Percentiles rank a stretch among this genome's conserved stretches.
phyloP scores from a whole-genome alignment of 1,140 invertebrate genomes.

The Oryctes rhinoceros region DNA sequence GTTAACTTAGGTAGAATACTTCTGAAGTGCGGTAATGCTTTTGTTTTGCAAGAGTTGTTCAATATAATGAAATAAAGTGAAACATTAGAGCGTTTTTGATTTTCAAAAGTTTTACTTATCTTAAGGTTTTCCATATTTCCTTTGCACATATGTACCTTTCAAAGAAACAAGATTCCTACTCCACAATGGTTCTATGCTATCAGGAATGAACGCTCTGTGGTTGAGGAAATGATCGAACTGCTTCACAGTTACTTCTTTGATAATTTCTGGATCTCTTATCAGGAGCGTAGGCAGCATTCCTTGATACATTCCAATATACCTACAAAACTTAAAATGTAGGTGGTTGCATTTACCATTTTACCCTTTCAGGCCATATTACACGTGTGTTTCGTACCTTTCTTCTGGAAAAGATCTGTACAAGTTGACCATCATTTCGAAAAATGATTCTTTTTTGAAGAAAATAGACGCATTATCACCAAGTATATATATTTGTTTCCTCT shows the following conservation, averaged over 20 bases:
- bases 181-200: constrained; percentile 64
- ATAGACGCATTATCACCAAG: not conserved
- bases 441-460: constrained; percentile 27
- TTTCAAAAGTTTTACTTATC: no score
- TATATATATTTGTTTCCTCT: constrained; percentile 4
- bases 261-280: constrained; percentile 67
- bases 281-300: constrained; percentile 64
- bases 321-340: constrained; percentile 6
- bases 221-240: constrained; percentile 62
- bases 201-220: constrained; percentile 52
- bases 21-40: no score
- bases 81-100: no score
- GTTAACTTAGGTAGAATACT: no score
- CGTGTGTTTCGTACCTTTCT: not conserved
- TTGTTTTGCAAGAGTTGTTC: no score
- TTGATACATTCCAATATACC: constrained; percentile 64
- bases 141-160: constrained; percentile 42
- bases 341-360: not conserved
- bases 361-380: not conserved
- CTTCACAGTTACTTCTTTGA: constrained; percentile 57
- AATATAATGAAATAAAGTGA: no score
- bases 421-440: not conserved
- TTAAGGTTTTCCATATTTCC: constrained; percentile 54
- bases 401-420: not conserved
- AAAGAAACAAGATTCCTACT: constrained; percentile 60